A percentile compares a stretch with the other conserved stretches of the same genome.
phyloP scores from a whole-genome alignment of 2,797 vertebrate genomes.

The Crypturellus tataupa region DNA sequence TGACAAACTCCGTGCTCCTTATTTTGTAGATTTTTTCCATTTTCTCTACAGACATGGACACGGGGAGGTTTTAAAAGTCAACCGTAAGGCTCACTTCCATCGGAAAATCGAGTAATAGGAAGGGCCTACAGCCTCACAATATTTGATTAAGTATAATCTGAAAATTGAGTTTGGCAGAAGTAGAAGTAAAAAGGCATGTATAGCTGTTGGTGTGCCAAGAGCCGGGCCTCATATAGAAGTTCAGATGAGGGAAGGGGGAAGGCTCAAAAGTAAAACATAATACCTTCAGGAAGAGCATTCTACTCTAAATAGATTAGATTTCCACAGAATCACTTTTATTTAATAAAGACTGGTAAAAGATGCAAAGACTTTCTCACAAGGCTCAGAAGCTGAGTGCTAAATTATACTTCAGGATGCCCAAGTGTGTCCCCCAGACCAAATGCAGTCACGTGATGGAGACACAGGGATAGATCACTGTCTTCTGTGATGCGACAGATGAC shows the following conservation, averaged over 20 bases:
- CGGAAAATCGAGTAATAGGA: neutral
- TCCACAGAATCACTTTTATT: neutral
- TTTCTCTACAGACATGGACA: constrained; percentile 11
- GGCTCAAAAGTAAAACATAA: neutral
- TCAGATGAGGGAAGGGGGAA: neutral
- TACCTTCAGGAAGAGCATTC: neutral
- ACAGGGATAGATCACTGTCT: neutral
- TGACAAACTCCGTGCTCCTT: constrained; percentile 15
- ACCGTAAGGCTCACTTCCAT: neutral
- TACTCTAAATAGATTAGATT: neutral
- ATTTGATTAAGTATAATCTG: neutral
- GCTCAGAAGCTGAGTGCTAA: neutral
- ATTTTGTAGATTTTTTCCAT: constrained; percentile 28
- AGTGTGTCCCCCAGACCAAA: neutral
- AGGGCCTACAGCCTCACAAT: neutral
- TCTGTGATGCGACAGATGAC: neutral
- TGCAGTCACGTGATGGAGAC: fast-evolving
- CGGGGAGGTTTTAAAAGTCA: neutral
- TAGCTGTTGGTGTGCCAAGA: neutral
- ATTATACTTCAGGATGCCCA: neutral
- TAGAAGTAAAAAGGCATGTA: neutral
- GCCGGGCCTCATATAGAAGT: neutral
- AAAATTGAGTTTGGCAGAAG: neutral
- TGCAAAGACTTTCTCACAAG: neutral
- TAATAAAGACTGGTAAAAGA: neutral